Base-by-base conservation (phyloP, 2,888 invertebrate species). In the Caradrina clavipalpis region DNA sequence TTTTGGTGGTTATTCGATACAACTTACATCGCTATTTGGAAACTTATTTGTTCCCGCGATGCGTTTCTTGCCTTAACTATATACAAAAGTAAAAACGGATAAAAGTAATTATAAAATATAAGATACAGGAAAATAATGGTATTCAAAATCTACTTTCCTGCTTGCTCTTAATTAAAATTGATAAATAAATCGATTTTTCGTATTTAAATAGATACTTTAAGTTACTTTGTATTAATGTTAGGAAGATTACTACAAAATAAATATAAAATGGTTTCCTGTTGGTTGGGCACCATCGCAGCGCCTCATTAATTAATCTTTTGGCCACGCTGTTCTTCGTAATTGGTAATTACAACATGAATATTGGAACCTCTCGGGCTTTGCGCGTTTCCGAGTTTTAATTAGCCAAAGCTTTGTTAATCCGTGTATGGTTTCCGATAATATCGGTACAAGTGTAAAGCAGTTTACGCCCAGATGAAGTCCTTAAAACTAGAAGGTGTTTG, bases 261-360 rank as follows among this genome's bases (percentile, higher is more conserved):
- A 45, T 45, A 45, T 42, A 13, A 42, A 13, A 42, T 3, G 17
- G 45, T 56, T 49, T 1, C 22, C 47, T 39, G 15, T 51, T 42
- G 13, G 2, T 47, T 53, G 17, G 2, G 31, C 22, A 21, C 19
- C 11, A 19, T 35, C 11, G 22, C 17, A 49, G 53, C 1, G 7
- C n/a, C 42, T 49, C 53, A 58, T 58, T 74, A 42, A 57, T 58
- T 73, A 65, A 64, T 73, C 19, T 51, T 39, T n/a, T 39, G 22
- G 47, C 47, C 3, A 15, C 35, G 13, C 11, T 51, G 22, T 13
- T 55, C 47, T 31, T 42, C 11, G 11, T 54, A 74, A 57, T 74
- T 57, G 50, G 55, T 63, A 56, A 73, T 71, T 71, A 64, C 5
- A 45, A n/a, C 11, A 11, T 65, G n/a, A 53, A 53, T 57, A 47